Conservation (phyloP, 2,797 vertebrate genomes). For the Sebastolobus altivelis region DNA sequence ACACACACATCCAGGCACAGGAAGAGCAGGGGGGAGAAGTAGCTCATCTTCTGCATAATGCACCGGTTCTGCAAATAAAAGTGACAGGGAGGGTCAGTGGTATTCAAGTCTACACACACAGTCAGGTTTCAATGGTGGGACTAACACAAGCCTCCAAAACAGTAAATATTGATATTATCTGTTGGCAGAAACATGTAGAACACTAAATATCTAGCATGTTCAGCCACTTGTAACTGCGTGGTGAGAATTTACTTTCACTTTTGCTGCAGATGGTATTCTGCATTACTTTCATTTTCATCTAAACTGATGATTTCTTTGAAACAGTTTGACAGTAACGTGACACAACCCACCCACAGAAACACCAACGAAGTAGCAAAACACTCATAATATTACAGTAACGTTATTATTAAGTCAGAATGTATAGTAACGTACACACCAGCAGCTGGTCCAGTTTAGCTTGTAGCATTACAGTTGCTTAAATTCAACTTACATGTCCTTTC, state of each 20-base stretch:
- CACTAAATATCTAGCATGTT: not conserved
- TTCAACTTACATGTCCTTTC: constrained; percentile 37
- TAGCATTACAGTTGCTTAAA: not conserved
- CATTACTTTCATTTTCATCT: constrained; percentile 56
- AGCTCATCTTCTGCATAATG: constrained; percentile 74
- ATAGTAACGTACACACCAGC: no score
- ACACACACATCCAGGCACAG: constrained; percentile 78
- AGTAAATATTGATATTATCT: not conserved
- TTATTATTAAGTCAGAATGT: no score
- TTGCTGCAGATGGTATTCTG: not conserved
- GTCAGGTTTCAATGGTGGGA: not conserved
- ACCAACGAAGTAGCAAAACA: not conserved
- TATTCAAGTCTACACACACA: not conserved
- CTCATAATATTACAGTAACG: no score
- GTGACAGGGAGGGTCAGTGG: not conserved
- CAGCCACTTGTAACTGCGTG: not conserved
- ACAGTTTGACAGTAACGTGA: not conserved
- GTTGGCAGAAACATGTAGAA: not conserved
- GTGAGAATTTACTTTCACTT: constrained; percentile 12
- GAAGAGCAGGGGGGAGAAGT: constrained; percentile 64
- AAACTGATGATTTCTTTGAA: constrained; percentile 42
- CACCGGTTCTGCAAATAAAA: constrained; percentile 32
- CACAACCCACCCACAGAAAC: not conserved
- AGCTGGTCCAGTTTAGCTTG: not conserved
- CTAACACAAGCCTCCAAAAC: not conserved